Evolutionary conservation across 30 jellyfish, hydroid and myxozoan genomes (phyloP), one percentile per base, ranked within the genome.

Genomic region (Aurelia sp.): DNA sequence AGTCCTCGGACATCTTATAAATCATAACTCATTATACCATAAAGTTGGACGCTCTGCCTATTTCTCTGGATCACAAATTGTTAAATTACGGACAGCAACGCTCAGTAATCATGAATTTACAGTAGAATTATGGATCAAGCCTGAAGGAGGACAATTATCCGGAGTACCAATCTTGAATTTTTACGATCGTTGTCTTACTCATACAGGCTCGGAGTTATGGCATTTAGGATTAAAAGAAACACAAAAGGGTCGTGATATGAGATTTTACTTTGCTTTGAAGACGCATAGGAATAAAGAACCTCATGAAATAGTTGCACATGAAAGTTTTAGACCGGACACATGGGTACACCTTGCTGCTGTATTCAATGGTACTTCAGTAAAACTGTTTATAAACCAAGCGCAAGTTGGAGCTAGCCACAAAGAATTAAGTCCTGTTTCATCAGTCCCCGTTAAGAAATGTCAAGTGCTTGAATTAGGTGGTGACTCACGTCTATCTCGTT

Each of bases 261-360:
- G 94, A 15, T 53, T 92, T 20, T 92, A 63, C 52, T 92, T 92
- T 70, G 31, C 96, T 3, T 40, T 92, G 71, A 72, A 86, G 67
- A 58, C 96, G 19, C 82, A 73, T 47, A 62, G 95, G 62, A 48
- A 23, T 21, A 55, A 47, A 33, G 88, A 80, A 37, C 48, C 62
- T 30, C 47, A 67, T 48, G 16, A 58, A 12, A 78, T 81, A 16
- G 13, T 75, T 2, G 89, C 96, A 0, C 96, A 85, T 33, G 77
- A 50, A 59, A 66, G 78, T 3, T 41, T 66, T 40, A 68, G 71
- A 20, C 84, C 91, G 1, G 90, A 74, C 4, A 53, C 44, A n/a
- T 92, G 98, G 98, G 61, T 82, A 23, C 98, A 92, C 65, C 90
- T 92, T 18, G 98, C 98, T 15, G 98, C 69, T 3, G 90, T 79